Evolutionary conservation across 2,888 invertebrate species (phyloP).

Genomic region (Ditula angustiorana): DNA sequence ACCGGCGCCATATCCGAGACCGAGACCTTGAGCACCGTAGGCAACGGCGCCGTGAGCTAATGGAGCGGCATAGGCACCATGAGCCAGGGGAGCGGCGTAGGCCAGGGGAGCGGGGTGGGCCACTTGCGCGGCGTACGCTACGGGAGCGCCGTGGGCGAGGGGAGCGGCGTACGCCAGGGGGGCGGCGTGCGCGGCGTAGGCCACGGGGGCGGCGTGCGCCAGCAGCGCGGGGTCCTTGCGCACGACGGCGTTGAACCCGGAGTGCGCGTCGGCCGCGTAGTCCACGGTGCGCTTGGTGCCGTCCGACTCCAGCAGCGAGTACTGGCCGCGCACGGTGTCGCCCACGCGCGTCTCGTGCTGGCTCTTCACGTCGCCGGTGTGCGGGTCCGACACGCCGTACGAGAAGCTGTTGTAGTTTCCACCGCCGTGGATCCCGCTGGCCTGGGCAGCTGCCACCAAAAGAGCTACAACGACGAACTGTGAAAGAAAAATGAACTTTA

Average conservation of each 20-base stretch:
- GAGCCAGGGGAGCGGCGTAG: slow-evolving; percentile 44
- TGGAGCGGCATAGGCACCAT: slow-evolving; percentile 49
- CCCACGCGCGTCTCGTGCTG: slow-evolving; percentile 86
- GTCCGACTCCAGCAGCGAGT: slow-evolving; percentile 82
- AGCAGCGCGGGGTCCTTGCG: slow-evolving; percentile 57
- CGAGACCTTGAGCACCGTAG: slow-evolving; percentile 41
- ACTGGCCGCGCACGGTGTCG: slow-evolving; percentile 84
- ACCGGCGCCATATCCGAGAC: slow-evolving; percentile 30
- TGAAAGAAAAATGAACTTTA: slow-evolving; percentile 49
- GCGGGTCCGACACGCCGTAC: slow-evolving; percentile 69
- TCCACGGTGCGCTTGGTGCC: slow-evolving; percentile 86
- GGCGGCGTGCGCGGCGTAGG: slow-evolving; percentile 46
- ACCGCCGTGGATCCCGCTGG: slow-evolving; percentile 45
- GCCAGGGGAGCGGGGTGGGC: too few relatives aligned
- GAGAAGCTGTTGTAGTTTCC: slow-evolving; percentile 68
- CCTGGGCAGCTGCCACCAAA: slow-evolving; percentile 58
- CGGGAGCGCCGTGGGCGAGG: slow-evolving; percentile 39
- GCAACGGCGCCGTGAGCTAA: slow-evolving; percentile 40
- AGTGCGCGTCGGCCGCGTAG: slow-evolving; percentile 71
- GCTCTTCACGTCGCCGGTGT: slow-evolving; percentile 69
- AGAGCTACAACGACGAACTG: slow-evolving; percentile 66
- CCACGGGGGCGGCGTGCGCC: slow-evolving; percentile 48
- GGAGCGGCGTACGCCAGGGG: slow-evolving; percentile 43
- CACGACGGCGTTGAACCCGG: slow-evolving; percentile 69
- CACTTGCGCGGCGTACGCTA: slow-evolving; percentile 36